Percentiles rank a stretch among this genome's conserved stretches.
Evolutionary conservation across 2,888 invertebrate species (phyloP).

Genomic region (Gandaritis pyraliata): DNA sequence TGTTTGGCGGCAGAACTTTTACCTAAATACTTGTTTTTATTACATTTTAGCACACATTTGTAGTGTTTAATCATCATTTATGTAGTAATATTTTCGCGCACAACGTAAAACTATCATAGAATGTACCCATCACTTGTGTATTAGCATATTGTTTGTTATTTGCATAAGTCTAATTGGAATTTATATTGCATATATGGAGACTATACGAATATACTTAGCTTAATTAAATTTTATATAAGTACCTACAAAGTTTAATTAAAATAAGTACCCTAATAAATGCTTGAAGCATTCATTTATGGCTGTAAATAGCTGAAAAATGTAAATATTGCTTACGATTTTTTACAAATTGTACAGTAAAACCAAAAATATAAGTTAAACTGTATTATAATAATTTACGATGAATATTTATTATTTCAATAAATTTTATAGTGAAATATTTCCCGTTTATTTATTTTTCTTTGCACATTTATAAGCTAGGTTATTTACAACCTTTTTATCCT

Average conservation of each 20-base stretch:
- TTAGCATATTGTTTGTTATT: not conserved
- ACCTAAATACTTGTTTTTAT: not conserved
- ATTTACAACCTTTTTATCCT: too few relatives aligned
- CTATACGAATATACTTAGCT: not conserved
- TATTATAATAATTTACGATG: slow-evolving; percentile 41
- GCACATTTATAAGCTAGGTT: too few relatives aligned
- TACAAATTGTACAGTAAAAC: slow-evolving; percentile 56
- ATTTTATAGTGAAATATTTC: slow-evolving; percentile 50
- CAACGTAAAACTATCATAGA: too few relatives aligned
- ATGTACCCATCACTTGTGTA: too few relatives aligned
- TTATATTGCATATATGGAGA: not conserved
- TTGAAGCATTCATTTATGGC: slow-evolving; percentile 17
- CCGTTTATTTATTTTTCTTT: not conserved
- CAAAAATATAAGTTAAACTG: slow-evolving; percentile 29
- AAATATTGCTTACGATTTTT: slow-evolving; percentile 39
- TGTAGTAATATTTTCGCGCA: not conserved
- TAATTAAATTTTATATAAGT: not conserved
- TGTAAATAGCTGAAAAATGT: slow-evolving; percentile 29
- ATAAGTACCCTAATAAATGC: slow-evolving; percentile 8
- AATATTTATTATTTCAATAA: slow-evolving; percentile 54
- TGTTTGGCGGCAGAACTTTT: too few relatives aligned
- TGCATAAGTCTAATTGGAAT: not conserved
- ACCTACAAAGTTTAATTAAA: slow-evolving; percentile 2
- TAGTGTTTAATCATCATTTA: slow-evolving; percentile 1
- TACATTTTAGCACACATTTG: not conserved